phyloP scores from a whole-genome alignment of 2,888 invertebrate genomes.

The Thecophora atra region DNA sequence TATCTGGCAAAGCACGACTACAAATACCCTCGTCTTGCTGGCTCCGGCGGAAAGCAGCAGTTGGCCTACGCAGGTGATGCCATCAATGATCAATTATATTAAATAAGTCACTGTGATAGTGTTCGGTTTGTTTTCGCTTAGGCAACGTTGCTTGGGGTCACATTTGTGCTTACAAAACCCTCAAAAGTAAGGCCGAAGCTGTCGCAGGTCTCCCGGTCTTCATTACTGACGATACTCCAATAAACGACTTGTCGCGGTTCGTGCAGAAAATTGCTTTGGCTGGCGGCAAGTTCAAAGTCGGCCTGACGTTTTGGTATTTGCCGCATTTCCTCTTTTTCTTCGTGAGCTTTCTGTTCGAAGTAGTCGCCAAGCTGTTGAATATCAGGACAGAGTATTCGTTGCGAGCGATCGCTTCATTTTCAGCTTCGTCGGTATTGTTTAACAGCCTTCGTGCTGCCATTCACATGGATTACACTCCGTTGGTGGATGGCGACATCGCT shows the following conservation, averaged over 20 bases:
- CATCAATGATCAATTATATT: too few species aligned
- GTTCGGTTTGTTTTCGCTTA: conserved; percentile 45
- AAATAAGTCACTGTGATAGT: too few species aligned
- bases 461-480: conserved; percentile 64
- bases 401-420: conserved; percentile 66
- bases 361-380: conserved; percentile 60
- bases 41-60: conserved; percentile 69
- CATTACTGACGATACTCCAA: conserved; percentile 73
- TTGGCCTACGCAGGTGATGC: conserved; percentile 69
- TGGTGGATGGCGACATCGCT: conserved; percentile 58
- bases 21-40: conserved; percentile 68
- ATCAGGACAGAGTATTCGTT: conserved; percentile 62
- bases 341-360: conserved; percentile 62
- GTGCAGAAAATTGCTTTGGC: conserved; percentile 65
- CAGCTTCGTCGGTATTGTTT: conserved; percentile 70
- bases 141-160: conserved; percentile 77
- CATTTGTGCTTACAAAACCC: conserved; percentile 69
- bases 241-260: conserved; percentile 69
- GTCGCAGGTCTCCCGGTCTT: conserved; percentile 70
- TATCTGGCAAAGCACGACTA: conserved; percentile 67
- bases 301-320: conserved; percentile 66
- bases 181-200: conserved; percentile 65
- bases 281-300: conserved; percentile 59
- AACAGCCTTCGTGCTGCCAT: conserved; percentile 70
- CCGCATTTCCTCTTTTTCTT: conserved; percentile 67